phyloP scores from a whole-genome alignment of 1,140 invertebrate genomes.

The Coboldia fuscipes region DNA sequence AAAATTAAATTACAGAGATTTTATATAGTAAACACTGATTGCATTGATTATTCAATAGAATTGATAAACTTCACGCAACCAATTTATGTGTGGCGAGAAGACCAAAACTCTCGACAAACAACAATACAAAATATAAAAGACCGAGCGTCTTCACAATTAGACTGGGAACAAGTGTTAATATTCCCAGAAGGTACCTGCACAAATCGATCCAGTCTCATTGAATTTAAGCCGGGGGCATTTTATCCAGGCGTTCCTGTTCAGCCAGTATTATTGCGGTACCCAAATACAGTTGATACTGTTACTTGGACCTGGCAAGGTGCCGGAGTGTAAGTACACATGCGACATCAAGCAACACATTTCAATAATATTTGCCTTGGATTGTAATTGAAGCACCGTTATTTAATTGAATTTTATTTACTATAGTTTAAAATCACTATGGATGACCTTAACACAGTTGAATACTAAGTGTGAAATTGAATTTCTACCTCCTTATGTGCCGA shows the following conservation, averaged over 20 bases:
- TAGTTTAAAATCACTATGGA: constrained; percentile 69
- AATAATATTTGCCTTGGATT: neutral
- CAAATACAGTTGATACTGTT: constrained; percentile 76
- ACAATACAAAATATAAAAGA: constrained; percentile 80
- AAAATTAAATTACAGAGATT: neutral
- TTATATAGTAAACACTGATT: neutral
- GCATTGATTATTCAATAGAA: constrained; percentile 25
- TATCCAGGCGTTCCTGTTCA: constrained; percentile 88
- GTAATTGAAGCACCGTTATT: neutral
- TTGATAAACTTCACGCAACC: constrained; percentile 86
- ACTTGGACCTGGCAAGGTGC: constrained; percentile 98
- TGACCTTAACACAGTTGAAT: constrained; percentile 76
- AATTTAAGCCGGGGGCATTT: constrained; percentile 86
- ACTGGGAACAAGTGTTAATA: constrained; percentile 74
- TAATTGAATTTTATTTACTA: constrained; percentile 2
- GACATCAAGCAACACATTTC: neutral
- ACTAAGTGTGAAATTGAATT: constrained; percentile 87
- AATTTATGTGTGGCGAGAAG: constrained; percentile 80
- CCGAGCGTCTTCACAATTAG: constrained; percentile 55
- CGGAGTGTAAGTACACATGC: constrained; percentile 53
- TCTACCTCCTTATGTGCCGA: constrained; percentile 78
- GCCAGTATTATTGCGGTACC: constrained; percentile 79
- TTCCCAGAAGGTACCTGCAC: constrained; percentile 94
- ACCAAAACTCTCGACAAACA: constrained; percentile 74
- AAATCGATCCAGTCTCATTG: constrained; percentile 78